Percentiles rank a stretch among this genome's conserved stretches.
phyloP scores from a whole-genome alignment of 2,888 invertebrate genomes.

The Brassicogethes aeneus region DNA sequence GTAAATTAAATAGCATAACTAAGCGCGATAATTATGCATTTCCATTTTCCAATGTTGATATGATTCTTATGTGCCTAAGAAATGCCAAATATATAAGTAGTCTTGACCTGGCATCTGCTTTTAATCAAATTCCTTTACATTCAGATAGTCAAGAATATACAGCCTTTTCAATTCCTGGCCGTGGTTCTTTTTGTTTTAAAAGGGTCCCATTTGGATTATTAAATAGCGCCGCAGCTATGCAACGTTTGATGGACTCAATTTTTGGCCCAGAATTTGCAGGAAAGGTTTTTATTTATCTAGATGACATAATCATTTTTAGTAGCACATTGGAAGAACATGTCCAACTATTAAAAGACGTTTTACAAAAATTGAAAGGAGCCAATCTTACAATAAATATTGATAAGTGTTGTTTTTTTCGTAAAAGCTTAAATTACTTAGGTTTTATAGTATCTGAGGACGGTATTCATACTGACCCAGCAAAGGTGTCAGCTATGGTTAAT shows the following conservation, averaged over 20 bases:
- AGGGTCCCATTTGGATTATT: conserved; percentile 4
- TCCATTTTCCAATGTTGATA: no score
- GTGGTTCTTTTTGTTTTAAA: neutral
- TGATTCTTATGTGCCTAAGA: conserved; percentile 12
- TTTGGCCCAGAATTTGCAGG: neutral
- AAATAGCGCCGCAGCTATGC: neutral
- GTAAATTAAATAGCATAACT: neutral
- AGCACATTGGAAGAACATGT: neutral
- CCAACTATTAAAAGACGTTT: neutral
- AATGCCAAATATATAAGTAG: conserved; percentile 8
- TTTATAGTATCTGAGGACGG: neutral
- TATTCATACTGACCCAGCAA: neutral
- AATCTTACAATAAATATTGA: neutral
- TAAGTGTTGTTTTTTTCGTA: neutral
- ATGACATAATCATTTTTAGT: neutral
- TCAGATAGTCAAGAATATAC: neutral
- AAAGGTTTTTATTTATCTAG: neutral
- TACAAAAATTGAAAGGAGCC: neutral
- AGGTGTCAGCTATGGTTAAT: neutral
- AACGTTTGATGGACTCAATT: neutral
- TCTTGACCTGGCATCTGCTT: neutral
- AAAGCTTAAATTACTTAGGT: neutral
- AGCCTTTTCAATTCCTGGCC: neutral
- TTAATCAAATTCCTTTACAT: neutral
- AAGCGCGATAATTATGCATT: conserved; percentile 11